These are phyloP conservation scores for Athene noctua DNA, from an alignment of 2,113 vertebrate genomes.

Conservation along the genomic window DNA sequence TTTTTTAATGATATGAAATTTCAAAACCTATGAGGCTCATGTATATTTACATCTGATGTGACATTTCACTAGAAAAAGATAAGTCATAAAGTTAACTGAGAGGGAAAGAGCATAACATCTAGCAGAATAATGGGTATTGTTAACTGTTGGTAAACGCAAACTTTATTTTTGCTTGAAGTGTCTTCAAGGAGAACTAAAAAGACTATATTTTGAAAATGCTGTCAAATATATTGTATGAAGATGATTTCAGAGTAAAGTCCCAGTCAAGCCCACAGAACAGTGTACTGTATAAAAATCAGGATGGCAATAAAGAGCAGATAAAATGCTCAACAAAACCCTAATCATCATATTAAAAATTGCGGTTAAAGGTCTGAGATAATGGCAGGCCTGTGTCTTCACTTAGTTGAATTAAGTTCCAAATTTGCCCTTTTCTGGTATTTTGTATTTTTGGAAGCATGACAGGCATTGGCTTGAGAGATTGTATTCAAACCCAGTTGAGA, in stretches of 20 bases:
- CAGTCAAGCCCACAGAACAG: background rate
- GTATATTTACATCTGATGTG: background rate
- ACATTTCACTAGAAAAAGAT: background rate
- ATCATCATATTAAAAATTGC: background rate
- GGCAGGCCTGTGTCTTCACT: background rate
- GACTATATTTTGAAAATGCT: background rate
- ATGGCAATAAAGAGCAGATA: background rate
- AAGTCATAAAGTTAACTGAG: background rate
- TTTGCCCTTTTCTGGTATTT: background rate
- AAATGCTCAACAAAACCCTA: background rate
- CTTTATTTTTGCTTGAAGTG: background rate
- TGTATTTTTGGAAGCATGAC: background rate
- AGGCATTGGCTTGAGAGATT: background rate
- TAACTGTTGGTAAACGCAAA: background rate
- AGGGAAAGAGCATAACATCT: background rate
- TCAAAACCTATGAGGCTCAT: background rate
- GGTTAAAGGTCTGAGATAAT: background rate
- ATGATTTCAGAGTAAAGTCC: background rate
- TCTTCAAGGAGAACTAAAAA: background rate
- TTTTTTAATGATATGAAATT: background rate
- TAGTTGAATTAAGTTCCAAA: background rate
- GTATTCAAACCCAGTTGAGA: background rate
- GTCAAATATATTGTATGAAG: background rate
- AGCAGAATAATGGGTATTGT: background rate
- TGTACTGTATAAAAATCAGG: background rate